Evolutionary conservation across 2,888 invertebrate species (phyloP).

Genomic region (Calliopum simillimum): DNA sequence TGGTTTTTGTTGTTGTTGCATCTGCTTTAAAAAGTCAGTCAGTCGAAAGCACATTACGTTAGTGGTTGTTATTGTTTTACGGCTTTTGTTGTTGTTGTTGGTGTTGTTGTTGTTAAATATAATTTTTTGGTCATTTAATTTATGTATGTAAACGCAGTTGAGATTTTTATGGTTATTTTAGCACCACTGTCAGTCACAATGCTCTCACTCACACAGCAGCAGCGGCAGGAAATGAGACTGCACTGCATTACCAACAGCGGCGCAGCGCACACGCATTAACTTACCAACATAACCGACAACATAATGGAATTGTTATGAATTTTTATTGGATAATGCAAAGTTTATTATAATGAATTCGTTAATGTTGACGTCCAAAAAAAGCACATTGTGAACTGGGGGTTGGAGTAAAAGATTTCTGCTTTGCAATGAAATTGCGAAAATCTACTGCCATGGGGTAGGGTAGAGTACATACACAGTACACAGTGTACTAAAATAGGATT

Average conservation of each 20-base stretch:
- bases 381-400: too few relatives aligned
- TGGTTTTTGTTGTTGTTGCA: neutral
- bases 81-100: neutral
- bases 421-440: too few relatives aligned
- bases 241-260: neutral
- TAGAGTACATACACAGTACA: too few relatives aligned
- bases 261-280: conserved; percentile 7
- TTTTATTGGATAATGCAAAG: conserved; percentile 45
- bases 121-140: conserved; percentile 47
- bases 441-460: too few relatives aligned
- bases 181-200: conserved; percentile 37
- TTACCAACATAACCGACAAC: conserved; percentile 21
- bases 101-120: conserved; percentile 37
- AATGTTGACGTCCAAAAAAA: conserved; percentile 23
- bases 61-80: neutral
- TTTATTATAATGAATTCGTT: conserved; percentile 44
- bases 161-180: conserved; percentile 46
- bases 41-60: too few relatives aligned
- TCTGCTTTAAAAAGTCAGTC: neutral
- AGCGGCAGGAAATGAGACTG: too few relatives aligned
- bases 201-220: neutral
- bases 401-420: too few relatives aligned
- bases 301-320: conserved; percentile 45
- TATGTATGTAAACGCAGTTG: conserved; percentile 43
- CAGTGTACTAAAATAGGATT: too few relatives aligned